These are phyloP conservation scores for Hydropsyche tenuis DNA, from an alignment of 1,140 invertebrate genomes.

Conservation along the genomic window DNA sequence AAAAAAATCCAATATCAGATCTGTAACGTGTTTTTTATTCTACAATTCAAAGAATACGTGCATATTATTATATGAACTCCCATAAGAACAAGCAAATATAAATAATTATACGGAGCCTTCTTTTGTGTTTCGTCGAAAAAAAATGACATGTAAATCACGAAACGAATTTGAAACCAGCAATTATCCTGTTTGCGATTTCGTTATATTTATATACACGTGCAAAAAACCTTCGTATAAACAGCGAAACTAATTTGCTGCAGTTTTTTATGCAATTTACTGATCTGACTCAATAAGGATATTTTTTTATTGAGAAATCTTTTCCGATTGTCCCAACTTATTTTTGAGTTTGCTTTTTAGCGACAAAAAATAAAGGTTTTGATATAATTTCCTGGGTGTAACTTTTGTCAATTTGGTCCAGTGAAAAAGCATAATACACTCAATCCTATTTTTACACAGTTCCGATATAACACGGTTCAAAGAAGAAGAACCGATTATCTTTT, in stretches of 20 bases:
- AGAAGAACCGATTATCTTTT: no score
- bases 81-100: not conserved
- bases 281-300: no score
- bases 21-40: not conserved
- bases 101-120: constrained; percentile 12
- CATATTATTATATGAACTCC: no score
- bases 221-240: no score
- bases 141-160: constrained; percentile 22
- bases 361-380: constrained; percentile 27
- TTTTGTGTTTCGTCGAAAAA: not conserved
- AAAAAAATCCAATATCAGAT: not conserved
- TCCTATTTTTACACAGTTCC: no score
- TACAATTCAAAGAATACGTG: no score
- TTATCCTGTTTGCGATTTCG: constrained; percentile 1
- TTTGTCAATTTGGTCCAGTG: not conserved
- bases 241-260: no score
- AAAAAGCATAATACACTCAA: no score
- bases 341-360: not conserved
- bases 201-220: not conserved
- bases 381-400: constrained; percentile 28
- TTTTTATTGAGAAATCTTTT: no score
- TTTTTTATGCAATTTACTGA: no score
- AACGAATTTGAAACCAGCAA: constrained; percentile 9
- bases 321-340: no score
- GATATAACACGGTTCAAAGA: no score